These are phyloP conservation scores for Crioceris asparagi DNA, from an alignment of 2,888 invertebrate species.

Conservation along the genomic window DNA sequence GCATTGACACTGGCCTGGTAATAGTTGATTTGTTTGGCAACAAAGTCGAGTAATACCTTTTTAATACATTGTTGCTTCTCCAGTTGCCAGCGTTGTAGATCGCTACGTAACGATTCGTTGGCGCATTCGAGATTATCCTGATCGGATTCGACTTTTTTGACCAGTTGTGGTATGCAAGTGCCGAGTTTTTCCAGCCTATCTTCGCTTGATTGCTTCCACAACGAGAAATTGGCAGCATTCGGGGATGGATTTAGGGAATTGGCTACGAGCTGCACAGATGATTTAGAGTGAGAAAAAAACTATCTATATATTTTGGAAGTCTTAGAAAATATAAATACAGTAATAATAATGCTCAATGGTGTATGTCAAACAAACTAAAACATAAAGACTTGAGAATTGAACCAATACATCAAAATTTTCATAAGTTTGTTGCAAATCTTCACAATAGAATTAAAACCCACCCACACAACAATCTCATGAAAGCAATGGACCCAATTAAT, in stretches of 20 bases:
- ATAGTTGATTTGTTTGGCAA: conserved; percentile 53
- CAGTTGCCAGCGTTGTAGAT: conserved; percentile 54
- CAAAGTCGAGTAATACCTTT: conserved; percentile 49
- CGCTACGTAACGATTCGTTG: conserved; percentile 56
- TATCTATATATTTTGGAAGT: not conserved
- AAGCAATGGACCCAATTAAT: too few relatives aligned
- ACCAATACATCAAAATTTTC: too few relatives aligned
- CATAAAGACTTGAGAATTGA: too few relatives aligned
- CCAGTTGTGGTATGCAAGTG: conserved; percentile 40
- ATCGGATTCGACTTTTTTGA: conserved; percentile 42
- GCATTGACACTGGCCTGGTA: conserved; percentile 48
- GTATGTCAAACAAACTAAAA: too few relatives aligned
- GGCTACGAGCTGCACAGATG: conserved; percentile 23
- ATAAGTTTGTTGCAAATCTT: too few relatives aligned
- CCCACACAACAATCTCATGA: too few relatives aligned
- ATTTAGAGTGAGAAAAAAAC: not conserved
- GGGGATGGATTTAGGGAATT: conserved; percentile 24
- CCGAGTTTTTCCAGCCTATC: conserved; percentile 44
- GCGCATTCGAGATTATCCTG: conserved; percentile 58
- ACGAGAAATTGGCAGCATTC: conserved; percentile 32
- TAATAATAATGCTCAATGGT: too few relatives aligned
- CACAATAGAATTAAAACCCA: too few relatives aligned
- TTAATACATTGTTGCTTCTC: conserved; percentile 55
- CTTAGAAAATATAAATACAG: too few relatives aligned
- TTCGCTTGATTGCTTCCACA: conserved; percentile 50